These are phyloP conservation scores for Cosmopolites sordidus DNA, from an alignment of 2,888 invertebrate genomes.

Conservation along the genomic window DNA sequence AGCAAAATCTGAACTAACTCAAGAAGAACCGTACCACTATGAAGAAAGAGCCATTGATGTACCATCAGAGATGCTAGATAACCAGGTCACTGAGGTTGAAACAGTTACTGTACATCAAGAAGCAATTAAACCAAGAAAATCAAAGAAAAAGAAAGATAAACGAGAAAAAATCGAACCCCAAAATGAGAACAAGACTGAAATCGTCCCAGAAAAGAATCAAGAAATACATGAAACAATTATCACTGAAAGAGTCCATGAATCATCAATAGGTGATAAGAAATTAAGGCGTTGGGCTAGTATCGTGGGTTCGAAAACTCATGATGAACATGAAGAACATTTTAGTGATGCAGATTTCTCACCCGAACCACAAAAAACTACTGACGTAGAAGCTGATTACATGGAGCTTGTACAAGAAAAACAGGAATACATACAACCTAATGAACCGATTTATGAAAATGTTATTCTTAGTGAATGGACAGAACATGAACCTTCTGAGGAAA, in stretches of 20 bases:
- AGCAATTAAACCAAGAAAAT: constrained; percentile 4
- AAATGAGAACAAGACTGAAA: background rate
- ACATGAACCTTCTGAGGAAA: background rate
- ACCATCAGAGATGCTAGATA: background rate
- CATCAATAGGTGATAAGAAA: constrained; percentile 6
- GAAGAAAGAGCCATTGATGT: constrained; percentile 2
- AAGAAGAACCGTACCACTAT: background rate
- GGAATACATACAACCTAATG: too few species aligned
- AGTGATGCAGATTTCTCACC: background rate
- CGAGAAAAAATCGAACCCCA: background rate
- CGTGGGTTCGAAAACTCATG: constrained; percentile 12
- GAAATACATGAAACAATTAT: background rate
- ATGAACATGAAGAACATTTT: background rate
- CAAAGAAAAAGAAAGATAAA: constrained; percentile 9
- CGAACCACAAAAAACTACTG: background rate
- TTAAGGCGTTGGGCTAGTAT: constrained; percentile 22
- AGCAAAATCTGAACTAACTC: too few species aligned
- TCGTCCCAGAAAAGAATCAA: background rate
- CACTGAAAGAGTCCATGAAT: background rate
- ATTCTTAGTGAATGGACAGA: constrained; percentile 1
- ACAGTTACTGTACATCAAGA: background rate
- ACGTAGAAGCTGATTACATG: too few species aligned
- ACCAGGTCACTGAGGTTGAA: too few species aligned
- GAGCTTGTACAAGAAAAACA: too few species aligned
- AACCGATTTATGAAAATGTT: too few species aligned